Evolutionary conservation across 2,797 vertebrate genomes (phyloP).

Genomic region (Lepilemur septentrionalis): DNA sequence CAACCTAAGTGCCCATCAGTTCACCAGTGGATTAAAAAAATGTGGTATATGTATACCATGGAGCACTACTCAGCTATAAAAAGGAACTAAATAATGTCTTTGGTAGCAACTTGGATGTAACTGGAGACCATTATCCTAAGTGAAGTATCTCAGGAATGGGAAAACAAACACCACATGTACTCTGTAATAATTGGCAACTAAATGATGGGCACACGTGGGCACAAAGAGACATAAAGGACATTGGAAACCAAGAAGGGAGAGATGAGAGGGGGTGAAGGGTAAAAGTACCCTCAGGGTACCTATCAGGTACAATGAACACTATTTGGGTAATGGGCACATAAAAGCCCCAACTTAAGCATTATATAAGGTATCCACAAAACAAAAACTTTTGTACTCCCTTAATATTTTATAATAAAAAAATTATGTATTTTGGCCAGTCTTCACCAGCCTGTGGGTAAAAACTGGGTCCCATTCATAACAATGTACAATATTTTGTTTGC

Average conservation of each 20-base stretch:
- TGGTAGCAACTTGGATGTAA: neutral
- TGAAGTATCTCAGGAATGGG: neutral
- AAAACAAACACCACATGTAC: neutral
- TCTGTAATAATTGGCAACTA: neutral
- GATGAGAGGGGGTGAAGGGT: no score
- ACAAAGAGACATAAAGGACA: neutral
- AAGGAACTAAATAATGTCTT: neutral
- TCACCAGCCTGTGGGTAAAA: neutral
- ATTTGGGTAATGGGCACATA: neutral
- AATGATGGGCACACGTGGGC: neutral
- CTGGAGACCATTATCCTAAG: neutral
- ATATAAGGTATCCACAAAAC: neutral
- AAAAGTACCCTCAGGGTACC: neutral
- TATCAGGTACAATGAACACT: neutral
- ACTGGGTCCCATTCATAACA: neutral
- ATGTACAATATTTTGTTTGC: neutral
- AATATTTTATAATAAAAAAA: neutral
- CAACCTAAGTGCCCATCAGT: neutral
- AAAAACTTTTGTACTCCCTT: neutral
- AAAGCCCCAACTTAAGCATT: neutral
- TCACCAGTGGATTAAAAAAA: neutral
- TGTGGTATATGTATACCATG: neutral
- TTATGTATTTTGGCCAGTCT: neutral
- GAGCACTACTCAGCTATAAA: neutral
- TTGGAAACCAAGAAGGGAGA: neutral